Conservation (phyloP, 2,113 vertebrate genomes). For the Accipiter cooperii region DNA sequence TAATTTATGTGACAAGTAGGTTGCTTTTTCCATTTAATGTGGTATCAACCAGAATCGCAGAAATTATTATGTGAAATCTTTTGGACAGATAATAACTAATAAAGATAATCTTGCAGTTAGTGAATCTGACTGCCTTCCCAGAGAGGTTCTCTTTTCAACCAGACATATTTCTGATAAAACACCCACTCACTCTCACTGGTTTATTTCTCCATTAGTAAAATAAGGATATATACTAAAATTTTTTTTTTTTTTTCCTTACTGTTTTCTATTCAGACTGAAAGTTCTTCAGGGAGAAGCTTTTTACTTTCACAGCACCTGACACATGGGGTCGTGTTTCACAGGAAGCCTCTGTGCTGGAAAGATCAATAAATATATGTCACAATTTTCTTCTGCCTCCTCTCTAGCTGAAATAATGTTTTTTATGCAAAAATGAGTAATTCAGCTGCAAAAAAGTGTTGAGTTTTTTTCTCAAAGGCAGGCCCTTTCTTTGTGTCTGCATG, state of each 20-base stretch:
- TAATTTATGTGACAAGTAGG: neutral
- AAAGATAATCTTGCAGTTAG: neutral
- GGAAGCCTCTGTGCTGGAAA: neutral
- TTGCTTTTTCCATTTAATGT: neutral
- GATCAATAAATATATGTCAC: neutral
- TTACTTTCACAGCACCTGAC: neutral
- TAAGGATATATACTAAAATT: neutral
- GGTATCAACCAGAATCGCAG: neutral
- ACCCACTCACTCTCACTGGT: neutral
- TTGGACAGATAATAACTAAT: neutral
- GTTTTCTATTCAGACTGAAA: neutral
- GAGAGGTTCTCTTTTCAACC: neutral
- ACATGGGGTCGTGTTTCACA: neutral
- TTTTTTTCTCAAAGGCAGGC: neutral
- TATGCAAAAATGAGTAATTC: neutral
- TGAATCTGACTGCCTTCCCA: neutral
- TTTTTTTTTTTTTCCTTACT: neutral
- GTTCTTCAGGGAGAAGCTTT: neutral
- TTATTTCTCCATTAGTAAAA: neutral
- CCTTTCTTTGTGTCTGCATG: neutral
- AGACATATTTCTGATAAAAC: neutral
- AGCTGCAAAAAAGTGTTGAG: neutral
- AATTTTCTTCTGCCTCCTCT: neutral
- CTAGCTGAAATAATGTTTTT: neutral
- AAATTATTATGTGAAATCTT: constrained; percentile 16